Conservation (phyloP, 2,113 vertebrate species). For the Tragulus kanchil region DNA sequence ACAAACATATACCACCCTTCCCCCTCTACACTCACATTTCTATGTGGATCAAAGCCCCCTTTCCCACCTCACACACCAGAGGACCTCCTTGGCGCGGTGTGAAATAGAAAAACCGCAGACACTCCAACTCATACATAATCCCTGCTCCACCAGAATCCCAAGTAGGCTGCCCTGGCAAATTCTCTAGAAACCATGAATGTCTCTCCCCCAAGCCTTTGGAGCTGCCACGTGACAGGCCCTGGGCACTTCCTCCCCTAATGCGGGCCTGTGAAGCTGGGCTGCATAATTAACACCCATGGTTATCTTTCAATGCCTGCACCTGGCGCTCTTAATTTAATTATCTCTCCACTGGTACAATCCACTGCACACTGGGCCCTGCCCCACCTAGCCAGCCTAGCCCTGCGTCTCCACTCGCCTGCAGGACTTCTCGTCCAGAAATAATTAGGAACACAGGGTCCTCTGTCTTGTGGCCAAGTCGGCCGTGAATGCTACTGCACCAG, state of each 20-base stretch:
- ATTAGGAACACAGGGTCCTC: constrained; percentile 79
- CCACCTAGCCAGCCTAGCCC: constrained; percentile 77
- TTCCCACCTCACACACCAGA: background rate
- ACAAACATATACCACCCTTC: background rate
- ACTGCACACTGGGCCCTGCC: constrained; percentile 73
- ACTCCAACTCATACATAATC: constrained; percentile 69
- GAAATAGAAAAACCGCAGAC: background rate
- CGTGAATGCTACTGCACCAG: constrained; percentile 55
- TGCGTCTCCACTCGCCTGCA: constrained; percentile 67
- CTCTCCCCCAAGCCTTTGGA: constrained; percentile 68
- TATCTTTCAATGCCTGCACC: constrained; percentile 82
- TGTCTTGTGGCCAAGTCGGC: constrained; percentile 75
- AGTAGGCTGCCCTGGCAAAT: constrained; percentile 71
- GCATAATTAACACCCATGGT: constrained; percentile 80
- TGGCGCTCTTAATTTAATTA: constrained; percentile 84
- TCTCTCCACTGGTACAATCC: constrained; percentile 74
- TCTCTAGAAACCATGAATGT: constrained; percentile 60
- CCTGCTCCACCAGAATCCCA: constrained; percentile 68
- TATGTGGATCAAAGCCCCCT: background rate
- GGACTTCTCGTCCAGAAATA: constrained; percentile 81
- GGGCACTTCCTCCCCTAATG: constrained; percentile 70
- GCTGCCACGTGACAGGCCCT: constrained; percentile 35
- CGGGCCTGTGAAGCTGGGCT: constrained; percentile 53
- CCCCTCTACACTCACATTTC: background rate
- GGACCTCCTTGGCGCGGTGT: background rate